Conservation (phyloP, 2,888 invertebrate species). For the Clusia tigrina region DNA sequence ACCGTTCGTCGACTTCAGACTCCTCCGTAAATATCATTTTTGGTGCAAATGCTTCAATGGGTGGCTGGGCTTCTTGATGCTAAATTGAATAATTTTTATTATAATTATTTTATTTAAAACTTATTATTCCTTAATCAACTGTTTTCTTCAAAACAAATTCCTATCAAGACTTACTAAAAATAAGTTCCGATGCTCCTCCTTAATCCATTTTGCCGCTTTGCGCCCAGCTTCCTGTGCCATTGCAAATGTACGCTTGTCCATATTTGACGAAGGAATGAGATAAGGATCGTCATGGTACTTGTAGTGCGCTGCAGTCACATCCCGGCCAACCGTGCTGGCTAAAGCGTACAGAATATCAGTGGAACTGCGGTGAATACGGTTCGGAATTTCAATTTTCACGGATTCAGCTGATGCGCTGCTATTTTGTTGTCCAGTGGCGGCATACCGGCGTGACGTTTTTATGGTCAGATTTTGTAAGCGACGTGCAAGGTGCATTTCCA, state of each 20-base stretch:
- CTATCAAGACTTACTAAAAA: constrained; percentile 44
- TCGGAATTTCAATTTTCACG: constrained; percentile 72
- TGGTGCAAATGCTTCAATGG: constrained; percentile 75
- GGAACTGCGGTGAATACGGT: constrained; percentile 76
- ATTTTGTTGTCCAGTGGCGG: constrained; percentile 42
- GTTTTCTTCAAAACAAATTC: background rate
- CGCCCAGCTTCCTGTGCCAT: constrained; percentile 86
- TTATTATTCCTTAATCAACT: background rate
- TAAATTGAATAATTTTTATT: constrained; percentile 41
- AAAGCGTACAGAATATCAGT: constrained; percentile 86
- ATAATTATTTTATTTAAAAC: constrained; percentile 5
- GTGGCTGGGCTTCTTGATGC: constrained; percentile 70
- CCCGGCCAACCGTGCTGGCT: constrained; percentile 79
- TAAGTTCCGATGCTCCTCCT: constrained; percentile 65
- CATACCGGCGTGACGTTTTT: constrained; percentile 9
- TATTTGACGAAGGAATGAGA: constrained; percentile 78
- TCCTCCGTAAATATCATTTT: constrained; percentile 75
- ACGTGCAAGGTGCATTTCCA: constrained; percentile 49
- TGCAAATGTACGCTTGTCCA: constrained; percentile 74
- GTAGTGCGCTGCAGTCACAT: constrained; percentile 86
- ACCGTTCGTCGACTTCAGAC: constrained; percentile 73
- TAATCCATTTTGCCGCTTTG: constrained; percentile 86
- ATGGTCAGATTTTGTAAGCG: constrained; percentile 39
- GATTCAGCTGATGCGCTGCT: constrained; percentile 50
- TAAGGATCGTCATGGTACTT: constrained; percentile 93